A percentile compares a stretch with the other conserved stretches of the same genome.
phyloP scores from a whole-genome alignment of 2,888 invertebrate genomes.

The Lepidocyrtinus sp. region DNA sequence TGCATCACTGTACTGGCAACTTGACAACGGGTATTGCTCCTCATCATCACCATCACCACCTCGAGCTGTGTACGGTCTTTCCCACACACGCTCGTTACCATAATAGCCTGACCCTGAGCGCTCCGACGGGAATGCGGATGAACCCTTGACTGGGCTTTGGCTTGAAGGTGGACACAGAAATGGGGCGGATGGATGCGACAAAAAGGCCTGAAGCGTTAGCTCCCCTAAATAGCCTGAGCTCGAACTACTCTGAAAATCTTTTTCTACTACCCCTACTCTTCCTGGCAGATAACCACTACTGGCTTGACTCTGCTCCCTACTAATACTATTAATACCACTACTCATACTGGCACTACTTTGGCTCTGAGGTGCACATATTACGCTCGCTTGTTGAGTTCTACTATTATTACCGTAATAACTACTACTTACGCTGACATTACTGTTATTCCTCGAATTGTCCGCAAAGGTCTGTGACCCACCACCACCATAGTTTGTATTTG shows the following conservation, averaged over 20 bases:
- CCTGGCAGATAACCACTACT: slow-evolving; percentile 35
- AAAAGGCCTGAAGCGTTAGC: slow-evolving; percentile 40
- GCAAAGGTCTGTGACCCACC: background rate
- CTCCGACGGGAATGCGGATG: slow-evolving; percentile 24
- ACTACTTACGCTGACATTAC: slow-evolving; percentile 5
- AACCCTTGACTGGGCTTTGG: too few species aligned
- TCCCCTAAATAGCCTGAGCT: slow-evolving; percentile 33
- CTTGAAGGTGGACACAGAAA: slow-evolving; percentile 44
- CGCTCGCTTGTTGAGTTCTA: slow-evolving; percentile 43
- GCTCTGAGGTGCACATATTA: slow-evolving; percentile 34
- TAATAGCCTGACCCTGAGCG: slow-evolving; percentile 51
- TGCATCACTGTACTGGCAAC: slow-evolving; percentile 64
- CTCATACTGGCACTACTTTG: slow-evolving; percentile 21
- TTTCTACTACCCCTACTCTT: slow-evolving; percentile 18
- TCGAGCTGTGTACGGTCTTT: slow-evolving; percentile 29
- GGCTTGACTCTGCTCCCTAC: slow-evolving; percentile 20
- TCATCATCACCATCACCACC: slow-evolving; percentile 42
- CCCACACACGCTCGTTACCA: slow-evolving; percentile 33
- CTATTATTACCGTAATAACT: slow-evolving; percentile 7
- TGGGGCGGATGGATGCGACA: slow-evolving; percentile 48
- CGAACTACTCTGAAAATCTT: too few species aligned
- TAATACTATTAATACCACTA: slow-evolving; percentile 32
- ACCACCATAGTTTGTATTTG: background rate
- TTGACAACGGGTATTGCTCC: slow-evolving; percentile 47
- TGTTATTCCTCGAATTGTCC: slow-evolving; percentile 25